Conservation (phyloP, 2,888 invertebrate species). For the Lithophane leautieri region DNA sequence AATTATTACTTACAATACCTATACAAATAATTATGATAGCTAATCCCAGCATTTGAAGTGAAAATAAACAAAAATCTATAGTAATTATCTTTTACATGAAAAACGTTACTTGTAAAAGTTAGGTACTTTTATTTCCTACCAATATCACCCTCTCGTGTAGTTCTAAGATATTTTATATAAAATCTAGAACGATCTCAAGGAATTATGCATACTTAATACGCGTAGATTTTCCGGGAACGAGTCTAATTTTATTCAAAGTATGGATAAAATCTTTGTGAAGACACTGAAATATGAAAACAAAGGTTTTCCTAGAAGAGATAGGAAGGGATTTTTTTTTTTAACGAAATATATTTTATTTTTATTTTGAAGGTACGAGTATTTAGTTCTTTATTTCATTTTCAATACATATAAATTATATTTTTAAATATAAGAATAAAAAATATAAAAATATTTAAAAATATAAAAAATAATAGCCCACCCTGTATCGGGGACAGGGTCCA, state of each 20-base stretch:
- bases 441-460: too few relatives aligned
- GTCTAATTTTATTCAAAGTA: constrained; percentile 49
- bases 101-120: not conserved
- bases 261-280: constrained; percentile 25
- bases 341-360: not conserved
- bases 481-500: too few relatives aligned
- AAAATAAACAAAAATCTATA: not conserved
- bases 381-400: too few relatives aligned
- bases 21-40: not conserved
- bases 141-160: constrained; percentile 10
- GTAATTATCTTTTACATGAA: not conserved
- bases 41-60: not conserved
- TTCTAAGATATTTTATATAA: constrained; percentile 16
- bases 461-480: too few relatives aligned
- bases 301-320: not conserved
- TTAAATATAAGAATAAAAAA: too few relatives aligned
- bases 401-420: too few relatives aligned
- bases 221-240: constrained; percentile 12
- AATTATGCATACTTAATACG: constrained; percentile 23
- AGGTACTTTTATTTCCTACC: not conserved
- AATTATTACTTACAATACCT: not conserved
- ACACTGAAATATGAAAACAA: constrained; percentile 41
- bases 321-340: not conserved
- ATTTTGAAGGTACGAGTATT: not conserved
- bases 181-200: constrained; percentile 26